Evolutionary conservation across 1,140 invertebrate species (phyloP).

Genomic region (Bombus difficillimus): DNA sequence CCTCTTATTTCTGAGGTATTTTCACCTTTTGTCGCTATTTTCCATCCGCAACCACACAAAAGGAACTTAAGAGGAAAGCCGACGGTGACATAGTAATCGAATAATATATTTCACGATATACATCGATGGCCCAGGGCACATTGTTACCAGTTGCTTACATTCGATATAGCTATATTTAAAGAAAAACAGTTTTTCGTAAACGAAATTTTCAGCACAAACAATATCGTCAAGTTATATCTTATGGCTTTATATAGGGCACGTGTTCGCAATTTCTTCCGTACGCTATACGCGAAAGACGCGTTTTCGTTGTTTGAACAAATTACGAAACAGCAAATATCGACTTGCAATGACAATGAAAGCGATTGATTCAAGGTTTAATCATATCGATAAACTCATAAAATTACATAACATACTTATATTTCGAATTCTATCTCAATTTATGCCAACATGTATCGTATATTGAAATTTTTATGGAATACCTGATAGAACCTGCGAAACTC

Average conservation of each 20-base stretch:
- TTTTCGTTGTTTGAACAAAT: neutral
- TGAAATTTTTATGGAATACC: neutral
- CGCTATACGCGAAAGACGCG: neutral
- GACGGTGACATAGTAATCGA: neutral
- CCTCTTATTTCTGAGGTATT: neutral
- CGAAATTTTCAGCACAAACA: neutral
- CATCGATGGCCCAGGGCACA: neutral
- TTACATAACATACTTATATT: neutral
- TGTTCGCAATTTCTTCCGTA: neutral
- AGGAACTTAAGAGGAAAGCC: conserved; percentile 4
- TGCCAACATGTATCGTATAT: neutral
- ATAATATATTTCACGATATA: conserved; percentile 6
- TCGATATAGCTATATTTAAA: neutral
- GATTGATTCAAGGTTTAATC: too few relatives aligned
- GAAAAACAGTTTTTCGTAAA: neutral
- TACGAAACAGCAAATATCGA: neutral
- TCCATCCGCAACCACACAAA: neutral
- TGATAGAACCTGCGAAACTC: too few relatives aligned
- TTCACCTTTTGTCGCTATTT: neutral
- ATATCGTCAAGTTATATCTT: neutral
- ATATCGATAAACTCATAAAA: too few relatives aligned
- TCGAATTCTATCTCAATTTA: neutral
- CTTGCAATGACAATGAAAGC: too few relatives aligned
- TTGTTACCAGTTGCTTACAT: neutral
- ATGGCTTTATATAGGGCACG: neutral